These are phyloP conservation scores for Augochlorella aurata DNA, from an alignment of 2,888 invertebrate species.

Conservation along the genomic window DNA sequence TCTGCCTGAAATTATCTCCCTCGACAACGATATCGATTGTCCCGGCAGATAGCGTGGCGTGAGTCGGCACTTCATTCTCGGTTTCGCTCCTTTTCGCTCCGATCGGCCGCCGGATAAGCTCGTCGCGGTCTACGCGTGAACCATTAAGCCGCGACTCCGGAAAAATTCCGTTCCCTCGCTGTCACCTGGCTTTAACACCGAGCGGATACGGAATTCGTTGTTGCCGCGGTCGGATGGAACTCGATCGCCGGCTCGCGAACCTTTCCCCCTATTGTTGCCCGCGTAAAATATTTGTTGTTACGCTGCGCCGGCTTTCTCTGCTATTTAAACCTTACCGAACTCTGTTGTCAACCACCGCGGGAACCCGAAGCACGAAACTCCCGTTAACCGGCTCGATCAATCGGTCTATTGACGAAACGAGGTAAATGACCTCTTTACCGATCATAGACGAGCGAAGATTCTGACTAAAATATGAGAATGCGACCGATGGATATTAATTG, in stretches of 20 bases:
- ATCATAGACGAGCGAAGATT: not conserved
- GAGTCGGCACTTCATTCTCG: slow-evolving; percentile 66
- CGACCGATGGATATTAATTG: no score
- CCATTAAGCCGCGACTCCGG: slow-evolving; percentile 28
- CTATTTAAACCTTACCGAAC: not conserved
- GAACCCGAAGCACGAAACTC: not conserved
- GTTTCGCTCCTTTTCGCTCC: slow-evolving; percentile 63
- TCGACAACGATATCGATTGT: slow-evolving; percentile 69
- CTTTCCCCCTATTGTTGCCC: not conserved
- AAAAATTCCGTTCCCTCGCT: slow-evolving; percentile 22
- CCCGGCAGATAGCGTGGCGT: slow-evolving; percentile 62
- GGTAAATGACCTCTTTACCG: not conserved
- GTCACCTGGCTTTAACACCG: slow-evolving; percentile 5
- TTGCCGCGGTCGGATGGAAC: not conserved
- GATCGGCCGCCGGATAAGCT: slow-evolving; percentile 61
- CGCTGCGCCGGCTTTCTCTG: not conserved
- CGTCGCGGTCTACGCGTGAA: slow-evolving; percentile 29
- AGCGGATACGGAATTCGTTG: slow-evolving; percentile 1
- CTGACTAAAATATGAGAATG: no score
- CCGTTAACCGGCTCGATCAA: not conserved
- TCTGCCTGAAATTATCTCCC: slow-evolving; percentile 68
- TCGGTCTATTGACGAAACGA: not conserved
- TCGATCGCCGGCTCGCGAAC: not conserved
- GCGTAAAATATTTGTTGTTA: not conserved
- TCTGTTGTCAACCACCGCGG: not conserved